phyloP scores from a whole-genome alignment of 2,113 vertebrate genomes.

The Oreochromis spilurus region DNA sequence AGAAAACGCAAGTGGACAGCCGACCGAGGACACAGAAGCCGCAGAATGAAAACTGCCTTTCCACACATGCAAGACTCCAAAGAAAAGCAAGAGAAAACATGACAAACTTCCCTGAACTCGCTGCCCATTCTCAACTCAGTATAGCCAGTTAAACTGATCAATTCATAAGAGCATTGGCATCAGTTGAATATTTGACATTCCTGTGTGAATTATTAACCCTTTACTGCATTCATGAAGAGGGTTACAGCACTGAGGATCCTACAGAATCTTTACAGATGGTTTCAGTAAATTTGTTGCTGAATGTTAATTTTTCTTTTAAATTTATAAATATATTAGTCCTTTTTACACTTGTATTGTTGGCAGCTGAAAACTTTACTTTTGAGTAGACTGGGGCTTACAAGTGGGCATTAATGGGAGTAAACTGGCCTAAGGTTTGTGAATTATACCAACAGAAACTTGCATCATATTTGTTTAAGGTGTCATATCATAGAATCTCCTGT shows the following conservation, averaged over 20 bases:
- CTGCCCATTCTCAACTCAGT: not conserved
- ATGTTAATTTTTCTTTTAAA: not conserved
- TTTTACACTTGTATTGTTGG: not conserved
- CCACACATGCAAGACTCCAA: constrained; percentile 40
- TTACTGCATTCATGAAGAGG: constrained; percentile 29
- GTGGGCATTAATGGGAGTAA: not conserved
- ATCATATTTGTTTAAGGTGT: not conserved
- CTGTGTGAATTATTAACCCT: constrained; percentile 15
- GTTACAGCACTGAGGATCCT: not conserved
- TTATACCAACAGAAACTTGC: not conserved
- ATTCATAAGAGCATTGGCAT: not conserved
- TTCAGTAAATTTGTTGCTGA: constrained; percentile 8
- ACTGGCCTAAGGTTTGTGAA: not conserved
- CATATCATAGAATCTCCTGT: not conserved
- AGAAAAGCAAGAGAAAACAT: constrained; percentile 29
- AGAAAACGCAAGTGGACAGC: constrained; percentile 86
- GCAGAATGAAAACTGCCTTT: constrained; percentile 77
- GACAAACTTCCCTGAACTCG: constrained; percentile 7
- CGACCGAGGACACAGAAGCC: constrained; percentile 79
- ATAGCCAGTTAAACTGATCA: not conserved
- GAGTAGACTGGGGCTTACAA: not conserved
- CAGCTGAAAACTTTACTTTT: not conserved
- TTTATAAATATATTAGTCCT: not conserved
- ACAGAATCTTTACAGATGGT: not conserved
- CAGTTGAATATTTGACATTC: not conserved